Evolutionary conservation across 2,113 vertebrate genomes (phyloP).

Genomic region (Dromaius novaehollandiae): DNA sequence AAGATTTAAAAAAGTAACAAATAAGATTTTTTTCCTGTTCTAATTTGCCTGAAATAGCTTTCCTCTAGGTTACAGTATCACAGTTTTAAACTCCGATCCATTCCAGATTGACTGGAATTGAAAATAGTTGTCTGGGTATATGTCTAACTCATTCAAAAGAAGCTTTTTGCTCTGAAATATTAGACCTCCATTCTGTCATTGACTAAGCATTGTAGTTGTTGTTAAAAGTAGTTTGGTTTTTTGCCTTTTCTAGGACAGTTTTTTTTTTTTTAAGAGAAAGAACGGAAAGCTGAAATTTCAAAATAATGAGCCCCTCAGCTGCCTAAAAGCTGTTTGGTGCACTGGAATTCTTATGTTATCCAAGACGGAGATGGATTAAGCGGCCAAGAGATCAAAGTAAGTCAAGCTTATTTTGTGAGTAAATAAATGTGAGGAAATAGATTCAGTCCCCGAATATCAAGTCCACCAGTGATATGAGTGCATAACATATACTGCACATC

Average conservation of each 20-base stretch:
- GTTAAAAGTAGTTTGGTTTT: not conserved
- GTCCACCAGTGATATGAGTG: not conserved
- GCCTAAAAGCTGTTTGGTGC: not conserved
- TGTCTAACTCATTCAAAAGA: not conserved
- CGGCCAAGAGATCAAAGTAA: not conserved
- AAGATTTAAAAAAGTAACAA: not conserved
- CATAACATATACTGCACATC: not conserved
- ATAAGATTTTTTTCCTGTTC: not conserved
- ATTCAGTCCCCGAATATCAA: not conserved
- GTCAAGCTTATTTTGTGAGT: not conserved
- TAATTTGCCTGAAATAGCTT: not conserved
- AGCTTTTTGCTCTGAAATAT: not conserved
- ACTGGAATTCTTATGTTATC: not conserved
- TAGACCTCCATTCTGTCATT: not conserved
- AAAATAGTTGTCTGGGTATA: not conserved
- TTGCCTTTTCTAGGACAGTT: not conserved
- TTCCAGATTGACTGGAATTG: not conserved
- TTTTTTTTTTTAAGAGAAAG: not conserved
- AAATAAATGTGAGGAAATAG: not conserved
- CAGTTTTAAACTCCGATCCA: not conserved
- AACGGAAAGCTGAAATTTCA: not conserved
- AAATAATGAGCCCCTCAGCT: not conserved
- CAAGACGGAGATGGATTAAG: not conserved
- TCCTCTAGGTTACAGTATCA: not conserved
- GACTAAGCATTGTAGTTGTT: not conserved